Conservation (phyloP, 2,797 vertebrate genomes). For the Bradypus variegatus region DNA sequence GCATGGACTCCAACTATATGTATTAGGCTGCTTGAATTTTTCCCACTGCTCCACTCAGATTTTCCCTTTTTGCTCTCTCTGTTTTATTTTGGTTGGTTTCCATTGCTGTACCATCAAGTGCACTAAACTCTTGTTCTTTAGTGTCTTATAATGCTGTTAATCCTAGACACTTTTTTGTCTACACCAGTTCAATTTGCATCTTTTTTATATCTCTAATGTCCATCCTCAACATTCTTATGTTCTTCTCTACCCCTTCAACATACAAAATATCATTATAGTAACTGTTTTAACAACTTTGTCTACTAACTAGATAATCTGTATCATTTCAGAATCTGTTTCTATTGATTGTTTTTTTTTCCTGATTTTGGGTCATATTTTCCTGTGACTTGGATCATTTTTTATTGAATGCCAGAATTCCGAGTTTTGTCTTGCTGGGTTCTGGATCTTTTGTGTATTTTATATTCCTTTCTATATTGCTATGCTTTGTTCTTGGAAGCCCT, state of each 20-base stretch:
- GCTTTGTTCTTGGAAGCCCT: not conserved
- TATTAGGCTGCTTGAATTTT: not conserved
- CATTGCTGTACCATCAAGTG: not conserved
- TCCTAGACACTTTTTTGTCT: not conserved
- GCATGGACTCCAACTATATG: fast-evolving
- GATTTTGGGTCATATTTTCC: not conserved
- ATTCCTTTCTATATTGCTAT: not conserved
- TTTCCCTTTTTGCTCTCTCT: not conserved
- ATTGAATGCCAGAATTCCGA: not conserved
- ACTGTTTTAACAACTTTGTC: not conserved
- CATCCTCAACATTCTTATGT: not conserved
- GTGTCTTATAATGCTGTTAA: not conserved
- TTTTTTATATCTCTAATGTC: not conserved
- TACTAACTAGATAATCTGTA: not conserved
- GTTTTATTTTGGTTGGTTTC: not conserved
- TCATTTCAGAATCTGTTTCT: not conserved
- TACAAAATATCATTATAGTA: not conserved
- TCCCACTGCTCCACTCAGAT: not conserved
- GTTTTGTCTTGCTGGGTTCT: not conserved
- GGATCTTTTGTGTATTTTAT: not conserved
- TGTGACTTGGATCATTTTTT: not conserved
- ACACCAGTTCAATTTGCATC: not conserved
- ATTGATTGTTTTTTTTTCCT: not conserved
- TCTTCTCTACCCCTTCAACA: not conserved
- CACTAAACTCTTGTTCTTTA: not conserved